Conservation (phyloP, 2,113 vertebrate species). For the Acinonyx jubatus region DNA sequence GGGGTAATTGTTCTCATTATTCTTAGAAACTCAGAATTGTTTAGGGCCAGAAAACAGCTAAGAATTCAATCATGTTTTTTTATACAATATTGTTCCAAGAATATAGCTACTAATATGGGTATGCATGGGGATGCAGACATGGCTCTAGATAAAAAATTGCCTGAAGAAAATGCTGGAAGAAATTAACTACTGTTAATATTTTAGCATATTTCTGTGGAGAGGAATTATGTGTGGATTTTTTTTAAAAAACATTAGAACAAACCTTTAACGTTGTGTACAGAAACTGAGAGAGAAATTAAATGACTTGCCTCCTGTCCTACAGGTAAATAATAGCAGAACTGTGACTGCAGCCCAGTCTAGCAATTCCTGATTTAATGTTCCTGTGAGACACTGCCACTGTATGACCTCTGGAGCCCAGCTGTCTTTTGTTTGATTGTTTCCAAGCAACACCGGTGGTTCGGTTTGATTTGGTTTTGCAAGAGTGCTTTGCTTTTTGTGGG, state of each 20-base stretch:
- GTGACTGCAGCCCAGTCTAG: neutral
- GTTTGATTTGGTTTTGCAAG: conserved; percentile 41
- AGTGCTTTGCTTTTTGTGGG: neutral
- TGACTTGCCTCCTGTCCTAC: neutral
- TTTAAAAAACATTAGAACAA: neutral
- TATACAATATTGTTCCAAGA: neutral
- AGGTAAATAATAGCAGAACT: neutral
- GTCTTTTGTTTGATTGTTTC: neutral
- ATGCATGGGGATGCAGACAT: neutral
- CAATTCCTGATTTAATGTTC: neutral
- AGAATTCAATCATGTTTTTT: conserved; percentile 3
- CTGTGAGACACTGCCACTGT: neutral
- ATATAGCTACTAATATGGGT: neutral
- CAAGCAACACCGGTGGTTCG: neutral
- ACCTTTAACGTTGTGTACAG: neutral
- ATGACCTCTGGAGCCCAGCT: neutral
- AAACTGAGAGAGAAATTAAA: neutral
- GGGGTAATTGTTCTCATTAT: neutral
- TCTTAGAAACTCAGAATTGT: neutral
- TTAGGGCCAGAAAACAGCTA: neutral
- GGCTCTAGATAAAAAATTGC: neutral
- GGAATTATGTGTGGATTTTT: neutral
- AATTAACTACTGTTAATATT: conserved; percentile 1
- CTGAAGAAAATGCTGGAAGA: neutral
- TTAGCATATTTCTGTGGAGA: neutral